phyloP scores from a whole-genome alignment of 2,113 vertebrate genomes.

The Prinia subflava region DNA sequence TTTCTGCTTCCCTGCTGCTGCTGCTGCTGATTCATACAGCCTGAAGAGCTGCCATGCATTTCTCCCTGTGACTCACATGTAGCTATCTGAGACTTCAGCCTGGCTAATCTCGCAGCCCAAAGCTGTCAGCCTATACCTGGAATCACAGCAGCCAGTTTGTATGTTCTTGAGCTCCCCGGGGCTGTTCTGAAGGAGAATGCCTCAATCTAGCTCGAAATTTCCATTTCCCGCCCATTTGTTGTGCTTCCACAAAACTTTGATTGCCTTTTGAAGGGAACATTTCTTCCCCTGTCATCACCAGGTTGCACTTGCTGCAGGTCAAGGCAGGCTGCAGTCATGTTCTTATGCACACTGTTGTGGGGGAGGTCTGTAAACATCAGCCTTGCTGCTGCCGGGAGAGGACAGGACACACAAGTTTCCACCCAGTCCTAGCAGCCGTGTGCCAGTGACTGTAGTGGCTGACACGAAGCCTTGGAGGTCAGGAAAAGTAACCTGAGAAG shows the following conservation, averaged over 20 bases:
- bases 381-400: not conserved
- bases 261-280: not conserved
- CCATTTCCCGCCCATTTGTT: not conserved
- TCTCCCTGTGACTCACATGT: not conserved
- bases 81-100: not conserved
- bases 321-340: not conserved
- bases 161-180: not conserved
- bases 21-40: not conserved
- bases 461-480: not conserved
- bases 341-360: rapidly evolving
- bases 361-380: not conserved
- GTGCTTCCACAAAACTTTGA: not conserved
- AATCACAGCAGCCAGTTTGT: not conserved
- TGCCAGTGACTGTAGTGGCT: not conserved
- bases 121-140: not conserved
- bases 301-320: not conserved
- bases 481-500: not conserved
- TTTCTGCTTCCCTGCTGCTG: not conserved
- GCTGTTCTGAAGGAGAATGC: not conserved
- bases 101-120: not conserved
- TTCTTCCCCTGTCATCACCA: not conserved
- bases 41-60: not conserved
- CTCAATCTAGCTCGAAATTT: not conserved
- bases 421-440: not conserved
- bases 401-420: not conserved